Evolutionary conservation across 1,140 invertebrate genomes (phyloP).

Genomic region (Lerema accius): DNA sequence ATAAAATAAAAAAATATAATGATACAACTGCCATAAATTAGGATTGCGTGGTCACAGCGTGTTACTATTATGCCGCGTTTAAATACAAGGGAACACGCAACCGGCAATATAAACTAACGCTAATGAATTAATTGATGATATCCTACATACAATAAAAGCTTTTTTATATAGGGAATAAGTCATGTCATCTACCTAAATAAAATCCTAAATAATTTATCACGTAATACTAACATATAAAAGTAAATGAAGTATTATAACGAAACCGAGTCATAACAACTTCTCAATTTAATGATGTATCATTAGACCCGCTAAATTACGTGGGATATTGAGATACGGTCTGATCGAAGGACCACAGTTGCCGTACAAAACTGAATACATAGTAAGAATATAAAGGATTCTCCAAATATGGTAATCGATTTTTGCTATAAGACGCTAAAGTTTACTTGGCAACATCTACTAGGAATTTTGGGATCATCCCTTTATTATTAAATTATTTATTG

Average conservation of each 20-base stretch:
- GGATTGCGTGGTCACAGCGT: constrained; percentile 6
- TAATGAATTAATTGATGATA: neutral
- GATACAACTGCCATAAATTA: constrained; percentile 13
- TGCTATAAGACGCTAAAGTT: too few species aligned
- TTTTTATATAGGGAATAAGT: constrained; percentile 2
- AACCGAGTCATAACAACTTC: constrained; percentile 8
- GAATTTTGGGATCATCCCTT: neutral
- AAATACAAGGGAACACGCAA: neutral
- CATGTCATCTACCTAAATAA: constrained; percentile 14
- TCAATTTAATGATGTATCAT: constrained; percentile 12
- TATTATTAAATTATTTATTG: neutral
- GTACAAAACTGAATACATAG: neutral
- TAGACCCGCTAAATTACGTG: neutral
- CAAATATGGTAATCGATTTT: too few species aligned
- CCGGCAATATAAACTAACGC: neutral
- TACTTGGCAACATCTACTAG: neutral
- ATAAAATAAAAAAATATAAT: constrained; percentile 11
- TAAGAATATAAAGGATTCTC: too few species aligned
- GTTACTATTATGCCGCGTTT: neutral
- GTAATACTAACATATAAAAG: constrained; percentile 14
- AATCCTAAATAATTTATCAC: constrained; percentile 28
- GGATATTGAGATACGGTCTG: neutral
- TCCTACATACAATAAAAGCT: neutral
- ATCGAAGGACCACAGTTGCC: neutral
- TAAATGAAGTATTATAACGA: constrained; percentile 18